Base-by-base conservation (phyloP, 2,888 invertebrate genomes). In the Oasisia sp. region DNA sequence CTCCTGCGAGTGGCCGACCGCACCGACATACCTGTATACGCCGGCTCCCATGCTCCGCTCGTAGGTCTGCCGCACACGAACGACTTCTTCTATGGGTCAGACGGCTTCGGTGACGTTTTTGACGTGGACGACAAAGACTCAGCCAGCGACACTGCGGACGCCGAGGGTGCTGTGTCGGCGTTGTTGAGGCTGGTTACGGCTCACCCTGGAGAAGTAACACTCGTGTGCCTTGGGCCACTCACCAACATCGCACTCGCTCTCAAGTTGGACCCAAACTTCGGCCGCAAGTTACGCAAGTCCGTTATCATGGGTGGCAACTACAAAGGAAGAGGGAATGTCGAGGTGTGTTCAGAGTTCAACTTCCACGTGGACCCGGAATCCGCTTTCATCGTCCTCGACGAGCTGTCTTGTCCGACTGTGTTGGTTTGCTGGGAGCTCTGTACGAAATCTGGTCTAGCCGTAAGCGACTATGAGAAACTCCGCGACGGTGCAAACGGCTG, bases 271-370 rank as follows among this genome's bases (percentile, higher is more conserved):
- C 97, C 97, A 0, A 95, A 97, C 8, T 97, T 98, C 95, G 96
- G 97, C 0, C 95, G 96, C 32, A 97, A 97, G 93, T 96, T 98
- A 0, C 97, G 97, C 93, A 97, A 97, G 90, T 96, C 98, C 74
- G 98, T 97, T 95, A 97, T 98, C 5, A 98, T 98, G 97, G 98
- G 98, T 12, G 98, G 98, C 93, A 98, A 98, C 96, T 97, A 97
- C 94, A 97, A 95, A 58, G 97, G 96, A 27, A 14, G 98, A 98
- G 93, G 98, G 98, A 96, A 97, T 93, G 94, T 95, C 0, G 93
- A 94, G 32, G 93, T 94, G 19, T 93, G 97, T 89, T 98, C 98
- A 0, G 98, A 98, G 96, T 98, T 98, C 95, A 98, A 98, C 96
- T 98, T 98, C 95, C 97, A 97, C 94, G 96, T 96, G 38, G 98